Conservation (phyloP, 1,140 invertebrate species). For the Hycleus phaleratus region DNA sequence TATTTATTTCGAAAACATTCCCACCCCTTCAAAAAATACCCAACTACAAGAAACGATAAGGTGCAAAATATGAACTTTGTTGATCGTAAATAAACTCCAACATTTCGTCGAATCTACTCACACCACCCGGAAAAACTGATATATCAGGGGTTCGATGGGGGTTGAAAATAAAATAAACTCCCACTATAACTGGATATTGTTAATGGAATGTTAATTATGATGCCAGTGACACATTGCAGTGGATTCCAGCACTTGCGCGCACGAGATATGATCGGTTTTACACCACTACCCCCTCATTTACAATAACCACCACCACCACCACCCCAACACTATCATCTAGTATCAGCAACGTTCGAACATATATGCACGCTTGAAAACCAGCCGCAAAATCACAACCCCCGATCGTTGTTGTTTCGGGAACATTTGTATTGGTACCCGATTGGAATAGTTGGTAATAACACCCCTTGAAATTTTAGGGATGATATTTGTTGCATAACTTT, state of each 20-base stretch:
- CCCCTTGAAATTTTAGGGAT: slow-evolving; percentile 31
- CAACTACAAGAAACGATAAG: too few species aligned
- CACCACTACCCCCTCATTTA: background rate
- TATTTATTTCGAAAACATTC: too few species aligned
- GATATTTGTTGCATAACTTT: slow-evolving; percentile 38
- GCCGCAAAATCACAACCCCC: slow-evolving; percentile 8
- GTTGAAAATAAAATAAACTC: too few species aligned
- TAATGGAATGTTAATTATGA: slow-evolving; percentile 38
- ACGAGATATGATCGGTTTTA: slow-evolving; percentile 27
- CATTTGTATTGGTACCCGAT: too few species aligned
- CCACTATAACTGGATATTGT: slow-evolving; percentile 7
- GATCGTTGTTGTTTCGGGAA: too few species aligned
- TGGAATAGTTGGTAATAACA: slow-evolving; percentile 1
- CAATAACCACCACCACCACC: background rate
- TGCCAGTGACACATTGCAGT: slow-evolving; percentile 32
- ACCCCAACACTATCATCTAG: background rate
- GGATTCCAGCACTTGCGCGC: slow-evolving; percentile 33
- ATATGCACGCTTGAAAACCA: slow-evolving; percentile 7
- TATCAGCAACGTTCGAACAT: background rate
- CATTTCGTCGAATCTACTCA: too few species aligned
- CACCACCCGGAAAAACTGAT: too few species aligned
- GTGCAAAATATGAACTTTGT: too few species aligned
- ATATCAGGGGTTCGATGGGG: too few species aligned
- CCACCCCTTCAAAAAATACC: too few species aligned
- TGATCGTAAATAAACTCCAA: too few species aligned